A percentile compares a stretch with the other conserved stretches of the same genome.
Evolutionary conservation across 2,113 vertebrate species (phyloP).

Genomic region (Tragelaphus scriptus): DNA sequence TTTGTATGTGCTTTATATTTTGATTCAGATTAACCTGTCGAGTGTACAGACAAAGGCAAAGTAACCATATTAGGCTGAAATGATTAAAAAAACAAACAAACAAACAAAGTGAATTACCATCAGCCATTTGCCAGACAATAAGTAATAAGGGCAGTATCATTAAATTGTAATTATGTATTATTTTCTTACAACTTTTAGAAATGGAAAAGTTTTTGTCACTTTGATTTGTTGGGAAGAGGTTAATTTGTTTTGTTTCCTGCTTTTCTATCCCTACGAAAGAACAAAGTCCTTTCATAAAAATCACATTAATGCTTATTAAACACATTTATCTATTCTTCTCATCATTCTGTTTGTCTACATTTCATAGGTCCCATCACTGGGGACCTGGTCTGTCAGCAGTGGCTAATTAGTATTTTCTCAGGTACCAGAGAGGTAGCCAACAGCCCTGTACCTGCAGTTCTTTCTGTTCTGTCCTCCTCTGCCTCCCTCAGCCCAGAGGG

Average conservation of each 20-base stretch:
- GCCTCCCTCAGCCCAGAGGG: not conserved
- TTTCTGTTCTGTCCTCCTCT: not conserved
- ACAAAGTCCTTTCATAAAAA: not conserved
- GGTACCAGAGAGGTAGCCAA: not conserved
- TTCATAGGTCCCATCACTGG: not conserved
- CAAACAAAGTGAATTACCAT: not conserved
- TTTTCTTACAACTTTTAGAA: constrained; percentile 46
- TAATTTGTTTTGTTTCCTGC: constrained; percentile 31
- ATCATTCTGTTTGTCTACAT: constrained; percentile 15
- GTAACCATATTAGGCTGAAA: constrained; percentile 17
- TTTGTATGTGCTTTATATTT: constrained; percentile 24
- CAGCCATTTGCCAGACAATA: constrained; percentile 2
- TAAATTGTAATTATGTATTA: constrained; percentile 34
- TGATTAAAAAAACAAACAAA: not conserved
- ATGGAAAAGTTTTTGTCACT: constrained; percentile 1
- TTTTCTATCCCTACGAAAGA: not conserved
- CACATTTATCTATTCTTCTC: not conserved
- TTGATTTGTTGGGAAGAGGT: not conserved
- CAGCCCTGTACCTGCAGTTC: not conserved
- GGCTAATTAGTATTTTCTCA: not conserved
- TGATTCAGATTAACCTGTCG: constrained; percentile 13
- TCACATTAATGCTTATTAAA: constrained; percentile 38
- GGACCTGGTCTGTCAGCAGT: not conserved
- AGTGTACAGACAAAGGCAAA: constrained; percentile 25
- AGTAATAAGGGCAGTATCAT: not conserved